These are phyloP conservation scores for Varroa destructor DNA, from an alignment of 1,140 invertebrate genomes.

Conservation along the genomic window DNA sequence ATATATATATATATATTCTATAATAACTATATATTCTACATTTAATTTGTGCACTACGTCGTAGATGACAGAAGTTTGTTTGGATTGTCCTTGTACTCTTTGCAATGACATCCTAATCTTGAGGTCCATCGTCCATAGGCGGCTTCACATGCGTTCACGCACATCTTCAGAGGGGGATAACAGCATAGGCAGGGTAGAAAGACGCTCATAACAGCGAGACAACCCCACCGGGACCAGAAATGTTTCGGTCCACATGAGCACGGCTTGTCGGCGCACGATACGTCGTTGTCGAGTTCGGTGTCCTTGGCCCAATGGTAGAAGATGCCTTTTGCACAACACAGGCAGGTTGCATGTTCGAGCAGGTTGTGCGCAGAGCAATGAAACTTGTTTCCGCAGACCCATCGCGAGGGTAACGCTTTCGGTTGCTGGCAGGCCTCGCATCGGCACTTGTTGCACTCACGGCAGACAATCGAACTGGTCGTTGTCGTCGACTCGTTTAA, in stretches of 20 bases:
- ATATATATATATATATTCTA: too few relatives aligned
- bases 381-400: conserved; percentile 72
- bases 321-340: conserved; percentile 79
- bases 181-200: conserved; percentile 73
- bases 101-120: conserved; percentile 15
- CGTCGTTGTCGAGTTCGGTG: conserved; percentile 53
- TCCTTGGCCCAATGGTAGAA: conserved; percentile 78
- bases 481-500: conserved; percentile 31
- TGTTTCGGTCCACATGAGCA: conserved; percentile 63
- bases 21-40: too few relatives aligned
- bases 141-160: conserved; percentile 58
- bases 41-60: conserved; percentile 16
- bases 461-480: conserved; percentile 57
- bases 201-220: conserved; percentile 60
- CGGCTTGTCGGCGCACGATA: conserved; percentile 63
- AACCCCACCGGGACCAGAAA: conserved; percentile 61
- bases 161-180: conserved; percentile 76
- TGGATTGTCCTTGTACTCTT: conserved; percentile 24
- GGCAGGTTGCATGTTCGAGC: conserved; percentile 72
- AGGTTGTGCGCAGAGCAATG: conserved; percentile 68
- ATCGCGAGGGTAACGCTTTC: conserved; percentile 62
- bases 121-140: conserved; percentile 49
- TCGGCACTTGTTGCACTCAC: conserved; percentile 64
- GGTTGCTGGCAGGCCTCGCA: conserved; percentile 74
- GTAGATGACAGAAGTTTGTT: conserved; percentile 25